Conservation (phyloP, 53 echinoderm and acorn worm genomes). For the Paracentrotus lividus region DNA sequence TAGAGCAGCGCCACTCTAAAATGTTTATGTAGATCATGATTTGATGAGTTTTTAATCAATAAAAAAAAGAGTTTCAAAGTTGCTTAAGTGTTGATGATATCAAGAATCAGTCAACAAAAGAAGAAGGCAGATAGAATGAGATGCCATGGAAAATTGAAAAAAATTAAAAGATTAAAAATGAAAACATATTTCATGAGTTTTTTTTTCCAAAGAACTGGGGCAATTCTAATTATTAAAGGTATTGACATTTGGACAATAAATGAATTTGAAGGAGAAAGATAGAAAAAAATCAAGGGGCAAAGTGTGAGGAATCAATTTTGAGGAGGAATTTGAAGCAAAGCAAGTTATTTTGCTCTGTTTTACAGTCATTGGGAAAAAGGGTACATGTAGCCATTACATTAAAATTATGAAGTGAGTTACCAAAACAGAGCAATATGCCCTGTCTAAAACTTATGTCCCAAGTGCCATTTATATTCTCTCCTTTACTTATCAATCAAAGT, state of each 20-base stretch:
- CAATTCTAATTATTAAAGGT: background rate
- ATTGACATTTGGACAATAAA: background rate
- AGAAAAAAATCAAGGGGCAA: background rate
- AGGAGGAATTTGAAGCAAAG: too few species aligned
- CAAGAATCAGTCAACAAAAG: background rate
- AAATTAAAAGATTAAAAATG: too few species aligned
- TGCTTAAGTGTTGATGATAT: background rate
- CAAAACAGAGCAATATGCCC: too few species aligned
- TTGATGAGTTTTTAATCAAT: background rate
- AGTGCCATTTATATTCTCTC: background rate
- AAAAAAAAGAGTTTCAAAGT: background rate
- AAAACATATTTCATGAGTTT: background rate
- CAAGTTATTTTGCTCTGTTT: too few species aligned
- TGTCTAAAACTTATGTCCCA: too few species aligned
- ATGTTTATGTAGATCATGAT: background rate
- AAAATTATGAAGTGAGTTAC: too few species aligned
- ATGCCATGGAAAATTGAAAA: background rate
- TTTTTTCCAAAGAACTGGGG: background rate
- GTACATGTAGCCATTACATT: too few species aligned
- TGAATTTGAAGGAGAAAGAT: background rate
- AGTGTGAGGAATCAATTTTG: too few species aligned
- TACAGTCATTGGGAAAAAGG: too few species aligned
- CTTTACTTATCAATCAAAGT: background rate
- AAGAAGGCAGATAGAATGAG: background rate
- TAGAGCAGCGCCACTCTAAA: background rate